Percentiles rank a stretch among this genome's conserved stretches.
phyloP scores from a whole-genome alignment of 2,888 invertebrate genomes.

The Tipula lateralis region DNA sequence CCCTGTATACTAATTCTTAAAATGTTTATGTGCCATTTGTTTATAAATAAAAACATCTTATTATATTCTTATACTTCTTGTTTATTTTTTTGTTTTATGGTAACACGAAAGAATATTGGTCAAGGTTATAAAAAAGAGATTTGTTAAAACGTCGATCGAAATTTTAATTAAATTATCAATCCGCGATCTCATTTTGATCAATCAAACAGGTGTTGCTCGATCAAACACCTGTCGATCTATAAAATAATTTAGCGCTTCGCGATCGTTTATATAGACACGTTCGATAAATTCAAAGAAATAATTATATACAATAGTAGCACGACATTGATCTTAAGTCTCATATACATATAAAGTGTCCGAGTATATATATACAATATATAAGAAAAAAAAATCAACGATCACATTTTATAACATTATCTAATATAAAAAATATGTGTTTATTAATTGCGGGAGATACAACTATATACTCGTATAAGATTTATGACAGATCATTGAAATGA shows the following conservation, averaged over 20 bases:
- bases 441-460: background rate
- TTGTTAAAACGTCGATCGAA: background rate
- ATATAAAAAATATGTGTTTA: background rate
- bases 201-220: background rate
- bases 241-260: background rate
- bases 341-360: background rate
- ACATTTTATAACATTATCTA: background rate
- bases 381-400: background rate
- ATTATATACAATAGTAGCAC: background rate
- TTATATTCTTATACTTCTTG: background rate
- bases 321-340: background rate
- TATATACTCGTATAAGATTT: background rate
- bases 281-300: background rate
- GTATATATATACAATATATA: background rate
- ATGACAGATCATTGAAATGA: background rate
- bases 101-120: background rate
- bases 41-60: background rate
- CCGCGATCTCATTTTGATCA: background rate
- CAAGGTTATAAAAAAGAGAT: background rate
- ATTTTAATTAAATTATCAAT: background rate
- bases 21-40: constrained; percentile 4
- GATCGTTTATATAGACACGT: background rate
- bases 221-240: background rate
- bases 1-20: background rate
- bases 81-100: constrained; percentile 12